Base-by-base conservation (phyloP, 2,797 vertebrate species). In the Notolabrus celidotus region DNA sequence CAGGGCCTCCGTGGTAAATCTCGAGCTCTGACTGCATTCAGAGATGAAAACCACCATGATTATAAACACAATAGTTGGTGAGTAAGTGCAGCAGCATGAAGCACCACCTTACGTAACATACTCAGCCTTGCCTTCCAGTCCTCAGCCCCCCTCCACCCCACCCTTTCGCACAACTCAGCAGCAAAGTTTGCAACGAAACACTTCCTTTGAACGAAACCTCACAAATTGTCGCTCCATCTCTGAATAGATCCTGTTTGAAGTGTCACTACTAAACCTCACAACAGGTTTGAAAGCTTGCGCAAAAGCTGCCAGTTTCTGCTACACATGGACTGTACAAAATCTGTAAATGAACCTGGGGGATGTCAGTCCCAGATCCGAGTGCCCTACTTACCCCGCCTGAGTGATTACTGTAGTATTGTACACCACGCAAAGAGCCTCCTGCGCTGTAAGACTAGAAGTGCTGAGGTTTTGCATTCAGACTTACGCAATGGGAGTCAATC, bases 401-500 rank as follows among this genome's bases (percentile, higher is more conserved):
- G 74, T 74, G 66, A 81, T 84, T 52, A 83, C 71, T 63, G 70
- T 64, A 58, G 67, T 55, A 47, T 16, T 73, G 72, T 79, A 74
- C 69, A 64, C 64, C 46, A 9, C 42, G 19, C 36, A 61, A 45
- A 16, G 41, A 64, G 57, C 31, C 56, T 29, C 43, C 46, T 78
- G 77, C 67, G 5, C 53, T 53, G 86, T 67, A 88, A 88, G 83
- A 79, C 71, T 67, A 89, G 73, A 82, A 71, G 79, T 55, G 74
- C 41, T 25, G 19, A 39, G 46, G 57, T 72, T 75, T 82, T 67
- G 25, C 58, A 45, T 74, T 75, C 20, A 4, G 46, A 46, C 65
- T 90, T 88, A 76, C 22, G 55, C 87, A 88, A 92, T 20, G 19
- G 1, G 47, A 83, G 90, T 91, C 63, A 91, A 91, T 92, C 84